Conservation (phyloP, 2,797 vertebrate genomes). For the Erpetoichthys calabaricus region DNA sequence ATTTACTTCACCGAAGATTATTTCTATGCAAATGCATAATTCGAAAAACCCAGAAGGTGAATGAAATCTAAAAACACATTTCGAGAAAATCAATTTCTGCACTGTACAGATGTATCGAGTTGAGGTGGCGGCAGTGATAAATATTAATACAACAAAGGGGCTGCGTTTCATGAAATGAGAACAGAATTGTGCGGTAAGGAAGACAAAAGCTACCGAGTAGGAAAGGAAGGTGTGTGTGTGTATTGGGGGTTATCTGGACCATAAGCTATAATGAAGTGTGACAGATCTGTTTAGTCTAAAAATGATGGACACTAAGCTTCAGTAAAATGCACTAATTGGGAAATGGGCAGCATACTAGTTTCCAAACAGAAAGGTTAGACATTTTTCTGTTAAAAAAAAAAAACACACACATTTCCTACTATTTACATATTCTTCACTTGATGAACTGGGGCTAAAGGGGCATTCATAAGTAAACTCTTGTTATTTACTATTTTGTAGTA, state of each 20-base stretch:
- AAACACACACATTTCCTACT: no score
- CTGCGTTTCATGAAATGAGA: constrained; percentile 47
- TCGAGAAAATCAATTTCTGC: constrained; percentile 70
- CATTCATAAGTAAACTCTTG: no score
- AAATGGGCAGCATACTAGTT: no score
- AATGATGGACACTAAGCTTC: no score
- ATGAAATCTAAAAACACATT: constrained; percentile 62
- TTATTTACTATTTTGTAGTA: no score
- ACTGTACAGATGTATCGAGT: constrained; percentile 39
- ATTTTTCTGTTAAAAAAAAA: no score
- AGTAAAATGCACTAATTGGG: no score
- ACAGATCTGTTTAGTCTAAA: no score
- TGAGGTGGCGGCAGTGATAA: constrained; percentile 48
- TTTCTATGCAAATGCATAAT: constrained; percentile 63
- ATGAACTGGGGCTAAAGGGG: no score
- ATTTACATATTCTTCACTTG: no score
- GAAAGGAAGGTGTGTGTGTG: neutral
- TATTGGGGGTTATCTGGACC: neutral
- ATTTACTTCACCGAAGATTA: constrained; percentile 61
- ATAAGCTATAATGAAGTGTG: no score
- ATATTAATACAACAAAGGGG: constrained; percentile 60
- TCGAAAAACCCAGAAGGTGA: constrained; percentile 34
- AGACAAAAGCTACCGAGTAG: neutral
- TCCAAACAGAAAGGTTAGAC: no score
- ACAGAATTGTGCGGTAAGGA: constrained; percentile 5